Evolutionary conservation across 2,797 vertebrate species (phyloP).

Genomic region (Eremophila alpestris): DNA sequence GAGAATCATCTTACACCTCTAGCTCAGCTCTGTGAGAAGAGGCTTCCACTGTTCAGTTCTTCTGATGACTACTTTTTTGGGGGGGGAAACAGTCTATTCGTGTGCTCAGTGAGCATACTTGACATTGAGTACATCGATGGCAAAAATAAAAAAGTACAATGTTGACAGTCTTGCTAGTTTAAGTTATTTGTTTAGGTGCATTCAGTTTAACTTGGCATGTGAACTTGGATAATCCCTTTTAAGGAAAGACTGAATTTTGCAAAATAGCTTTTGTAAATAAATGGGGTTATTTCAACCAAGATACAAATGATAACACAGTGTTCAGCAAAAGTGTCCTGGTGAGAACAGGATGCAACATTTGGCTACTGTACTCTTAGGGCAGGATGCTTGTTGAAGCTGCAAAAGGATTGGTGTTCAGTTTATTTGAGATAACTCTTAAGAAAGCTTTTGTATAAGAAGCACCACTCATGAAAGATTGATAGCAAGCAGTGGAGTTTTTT

Average conservation of each 20-base stretch:
- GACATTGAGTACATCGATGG: background rate
- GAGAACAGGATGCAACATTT: background rate
- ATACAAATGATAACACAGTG: background rate
- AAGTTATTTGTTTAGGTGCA: background rate
- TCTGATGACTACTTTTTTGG: background rate
- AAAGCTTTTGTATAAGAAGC: background rate
- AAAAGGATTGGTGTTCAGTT: background rate
- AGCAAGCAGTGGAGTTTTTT: background rate
- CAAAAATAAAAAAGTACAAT: rapidly evolving
- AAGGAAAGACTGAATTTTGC: background rate
- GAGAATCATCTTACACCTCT: background rate
- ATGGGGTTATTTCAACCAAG: background rate
- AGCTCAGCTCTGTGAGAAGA: background rate
- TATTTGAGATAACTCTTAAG: background rate
- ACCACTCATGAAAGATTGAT: background rate
- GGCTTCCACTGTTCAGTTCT: background rate
- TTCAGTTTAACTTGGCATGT: background rate
- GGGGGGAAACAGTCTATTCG: rapidly evolving
- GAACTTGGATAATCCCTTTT: background rate
- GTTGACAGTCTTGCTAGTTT: background rate
- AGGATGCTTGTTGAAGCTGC: background rate
- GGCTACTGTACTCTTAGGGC: background rate
- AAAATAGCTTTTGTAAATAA: background rate
- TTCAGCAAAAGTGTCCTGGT: background rate
- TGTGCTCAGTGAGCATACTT: background rate